Conservation (phyloP, 2,888 invertebrate species). For the Apantesis nais region DNA sequence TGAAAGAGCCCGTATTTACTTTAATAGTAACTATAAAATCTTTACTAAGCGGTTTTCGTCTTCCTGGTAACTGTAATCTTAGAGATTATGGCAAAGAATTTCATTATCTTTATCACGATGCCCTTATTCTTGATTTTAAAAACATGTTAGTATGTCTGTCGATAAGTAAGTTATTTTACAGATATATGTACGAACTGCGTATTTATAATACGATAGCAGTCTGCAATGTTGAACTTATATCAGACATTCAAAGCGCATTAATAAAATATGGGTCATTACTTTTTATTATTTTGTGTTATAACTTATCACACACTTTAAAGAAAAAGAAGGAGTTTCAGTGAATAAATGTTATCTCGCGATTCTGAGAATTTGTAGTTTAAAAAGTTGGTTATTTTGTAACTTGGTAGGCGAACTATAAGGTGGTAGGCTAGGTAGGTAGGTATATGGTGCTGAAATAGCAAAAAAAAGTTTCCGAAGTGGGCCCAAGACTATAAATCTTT, state of each 20-base stretch:
- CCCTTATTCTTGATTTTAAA: conserved; percentile 21
- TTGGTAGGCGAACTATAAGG: too few relatives aligned
- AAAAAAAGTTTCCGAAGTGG: too few relatives aligned
- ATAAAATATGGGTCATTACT: neutral
- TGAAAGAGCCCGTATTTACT: conserved; percentile 52
- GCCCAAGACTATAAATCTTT: too few relatives aligned
- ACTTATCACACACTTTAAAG: too few relatives aligned
- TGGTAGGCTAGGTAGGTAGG: too few relatives aligned
- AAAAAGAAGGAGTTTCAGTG: too few relatives aligned
- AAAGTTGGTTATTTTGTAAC: too few relatives aligned
- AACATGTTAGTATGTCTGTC: conserved; percentile 7
- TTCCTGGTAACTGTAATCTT: conserved; percentile 25
- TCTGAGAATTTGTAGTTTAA: too few relatives aligned
- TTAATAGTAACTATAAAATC: conserved; percentile 29
- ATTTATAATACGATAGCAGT: conserved; percentile 18
- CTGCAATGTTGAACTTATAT: conserved; percentile 2
- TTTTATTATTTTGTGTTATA: neutral
- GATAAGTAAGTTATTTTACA: conserved; percentile 15
- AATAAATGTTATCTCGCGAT: too few relatives aligned
- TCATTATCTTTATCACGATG: conserved; percentile 22
- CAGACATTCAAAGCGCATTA: neutral
- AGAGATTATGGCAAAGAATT: conserved; percentile 19
- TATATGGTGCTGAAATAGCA: neutral
- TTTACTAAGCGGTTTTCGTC: conserved; percentile 23
- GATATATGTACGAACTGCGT: conserved; percentile 35